A percentile compares a stretch with the other conserved stretches of the same genome.
Conservation (phyloP, 1,140 invertebrate species). For the Melanaphis sacchari region DNA sequence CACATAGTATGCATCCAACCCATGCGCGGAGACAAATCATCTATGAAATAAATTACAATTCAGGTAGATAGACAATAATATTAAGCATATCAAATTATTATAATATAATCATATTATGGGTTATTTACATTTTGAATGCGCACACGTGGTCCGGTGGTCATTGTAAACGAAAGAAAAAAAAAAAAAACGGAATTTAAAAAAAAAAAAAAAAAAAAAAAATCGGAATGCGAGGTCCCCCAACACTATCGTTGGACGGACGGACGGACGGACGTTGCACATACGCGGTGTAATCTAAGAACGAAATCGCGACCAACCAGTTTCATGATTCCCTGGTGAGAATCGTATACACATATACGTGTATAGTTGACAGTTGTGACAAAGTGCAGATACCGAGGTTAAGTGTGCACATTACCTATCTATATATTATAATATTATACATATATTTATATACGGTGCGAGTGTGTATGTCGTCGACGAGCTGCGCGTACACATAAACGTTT, state of each 20-base stretch:
- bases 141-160: neutral
- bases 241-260: neutral
- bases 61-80: no score
- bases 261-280: neutral
- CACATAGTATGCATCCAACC: no score
- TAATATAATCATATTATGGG: neutral
- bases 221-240: conserved; percentile 8
- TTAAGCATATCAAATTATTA: neutral
- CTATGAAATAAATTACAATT: no score
- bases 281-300: conserved; percentile 16
- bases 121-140: conserved; percentile 3
- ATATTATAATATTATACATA: neutral
- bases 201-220: neutral
- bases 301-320: conserved; percentile 48
- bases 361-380: conserved; percentile 29
- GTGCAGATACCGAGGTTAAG: conserved; percentile 20
- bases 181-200: neutral
- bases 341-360: neutral
- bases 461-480: neutral
- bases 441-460: neutral
- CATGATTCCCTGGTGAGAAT: conserved; percentile 17
- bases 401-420: neutral
- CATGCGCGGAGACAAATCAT: no score
- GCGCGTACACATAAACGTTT: neutral
- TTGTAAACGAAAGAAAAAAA: neutral